Conservation (phyloP, 1,140 invertebrate genomes). For the Paraescarpia echinospica region DNA sequence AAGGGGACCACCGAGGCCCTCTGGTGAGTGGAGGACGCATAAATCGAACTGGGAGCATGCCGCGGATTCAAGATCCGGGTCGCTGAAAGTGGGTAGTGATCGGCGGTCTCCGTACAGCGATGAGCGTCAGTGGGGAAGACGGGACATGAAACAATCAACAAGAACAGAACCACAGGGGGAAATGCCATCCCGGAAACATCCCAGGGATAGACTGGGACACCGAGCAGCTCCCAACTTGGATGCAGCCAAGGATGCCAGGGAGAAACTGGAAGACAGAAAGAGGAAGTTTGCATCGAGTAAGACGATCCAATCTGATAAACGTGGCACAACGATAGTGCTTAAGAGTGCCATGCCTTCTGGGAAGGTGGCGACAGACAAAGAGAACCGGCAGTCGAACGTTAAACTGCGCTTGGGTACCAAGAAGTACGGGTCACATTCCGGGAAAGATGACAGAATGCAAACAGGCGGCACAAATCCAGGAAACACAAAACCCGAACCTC, state of each 20-base stretch:
- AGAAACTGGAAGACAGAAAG: background rate
- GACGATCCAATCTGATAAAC: background rate
- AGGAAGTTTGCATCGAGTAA: background rate
- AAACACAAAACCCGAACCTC: background rate
- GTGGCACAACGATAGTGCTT: background rate
- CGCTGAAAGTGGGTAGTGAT: background rate
- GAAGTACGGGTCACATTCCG: background rate
- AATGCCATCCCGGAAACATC: background rate
- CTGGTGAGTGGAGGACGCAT: background rate
- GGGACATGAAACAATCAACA: background rate
- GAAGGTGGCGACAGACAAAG: background rate
- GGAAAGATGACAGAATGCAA: background rate
- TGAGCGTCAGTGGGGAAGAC: background rate
- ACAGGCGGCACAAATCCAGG: background rate
- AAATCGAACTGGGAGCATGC: background rate
- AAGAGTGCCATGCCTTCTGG: background rate
- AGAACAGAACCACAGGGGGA: background rate
- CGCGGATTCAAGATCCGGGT: background rate
- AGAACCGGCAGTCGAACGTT: background rate
- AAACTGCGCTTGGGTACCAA: background rate
- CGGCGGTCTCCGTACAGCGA: background rate
- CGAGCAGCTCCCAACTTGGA: background rate
- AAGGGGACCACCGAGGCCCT: background rate
- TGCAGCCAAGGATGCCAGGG: background rate
- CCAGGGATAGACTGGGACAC: background rate